Base-by-base conservation (phyloP, 2,888 invertebrate species). In the Branchipolynoe longqiensis region DNA sequence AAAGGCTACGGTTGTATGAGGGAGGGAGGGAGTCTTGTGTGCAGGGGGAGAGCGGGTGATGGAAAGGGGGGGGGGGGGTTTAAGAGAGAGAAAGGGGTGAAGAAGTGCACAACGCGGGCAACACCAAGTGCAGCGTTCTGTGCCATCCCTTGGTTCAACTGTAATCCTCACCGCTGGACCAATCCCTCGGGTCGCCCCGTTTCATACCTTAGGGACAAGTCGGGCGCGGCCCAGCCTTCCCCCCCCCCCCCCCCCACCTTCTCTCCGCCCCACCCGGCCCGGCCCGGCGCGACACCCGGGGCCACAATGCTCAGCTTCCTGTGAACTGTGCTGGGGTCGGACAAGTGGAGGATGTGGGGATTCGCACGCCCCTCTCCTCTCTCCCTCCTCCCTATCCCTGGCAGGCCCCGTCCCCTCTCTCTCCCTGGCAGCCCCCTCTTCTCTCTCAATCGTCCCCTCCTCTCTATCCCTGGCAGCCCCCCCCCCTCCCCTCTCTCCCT, bases 261-360 rank as follows among this genome's bases (percentile, higher is more conserved):
- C 78, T 48, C 48, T 78, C 48, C 48, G 78, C 48, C 28, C 78
- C 33, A 48, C 18, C 18, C 48, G 62, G 54, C 38, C 38, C 38
- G 25, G 48, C 31, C 78, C 25, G 36, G 31, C 48, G 48, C 31
- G 48, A 78, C 28, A 28, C 48, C 18, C 41, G 48, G 48, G 78
- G 78, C 48, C 78, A 41, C 78, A 78, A 78, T 48, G 78, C 78
- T 38, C 1, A n/a, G 69, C 69, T 69, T 78, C 78, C 69, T 69
- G 69, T 69, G 69, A 69, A 69, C 69, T 69, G 69, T 18, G 33
- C 69, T 36, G 4, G n/a, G 38, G 36, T 48, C 48, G 48, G 78
- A 48, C 41, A 48, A 31, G 62, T 12, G n/a, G 62, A n/a, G 78
- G 36, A 22, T 12, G 36, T 69, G 38, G 69, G 69, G 69, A 48